Base-by-base conservation (phyloP, 2,797 vertebrate species). In the Telmatherina bonti region DNA sequence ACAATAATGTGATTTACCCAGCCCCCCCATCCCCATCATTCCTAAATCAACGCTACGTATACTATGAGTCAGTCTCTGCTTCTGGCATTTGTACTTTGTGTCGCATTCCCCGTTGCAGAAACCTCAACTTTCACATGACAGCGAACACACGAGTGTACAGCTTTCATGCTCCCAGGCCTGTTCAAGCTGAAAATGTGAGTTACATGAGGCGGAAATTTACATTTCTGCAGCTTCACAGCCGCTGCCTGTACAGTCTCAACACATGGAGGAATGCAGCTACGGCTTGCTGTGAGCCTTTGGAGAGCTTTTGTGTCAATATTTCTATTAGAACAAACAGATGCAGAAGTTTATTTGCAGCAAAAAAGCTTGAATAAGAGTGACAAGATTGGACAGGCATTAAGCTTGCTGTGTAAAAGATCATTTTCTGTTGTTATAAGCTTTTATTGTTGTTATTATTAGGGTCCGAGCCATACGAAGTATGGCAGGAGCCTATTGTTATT, bases 61-160 rank as follows among this genome's bases (percentile, higher is more conserved):
- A 27, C 41, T 41, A 4, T 76, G 81, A 82, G 70, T 85, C 75
- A 74, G 57, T 51, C 27, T 2, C 20, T 35, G 76, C 78, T 84
- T 67, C 52, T 58, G 70, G 78, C 47, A 3, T 60, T 78, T 79
- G 38, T 62, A 29, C 77, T 71, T 47, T 67, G 11, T 82, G 80
- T 86, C 84, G 82, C 79, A 85, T 76, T 72, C 78, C 73, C 75
- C 71, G 70, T 66, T 62, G 64, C n/a, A 58, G 43, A 70, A 70
- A 59, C 53, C 33, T 62, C 49, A 51, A 15, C 1, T 38, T 66
- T 70, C 79, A 70, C 81, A 67, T 82, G 81, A 88, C 77, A 51
- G 62, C 57, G 33, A 54, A 70, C 75, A 33, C 58, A 69, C 56
- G 55, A 41, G 62, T 59, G 33, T 62, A 24, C 51, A 6, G 65